phyloP scores from a whole-genome alignment of 2,113 vertebrate species.

The Amazona guildingii region DNA sequence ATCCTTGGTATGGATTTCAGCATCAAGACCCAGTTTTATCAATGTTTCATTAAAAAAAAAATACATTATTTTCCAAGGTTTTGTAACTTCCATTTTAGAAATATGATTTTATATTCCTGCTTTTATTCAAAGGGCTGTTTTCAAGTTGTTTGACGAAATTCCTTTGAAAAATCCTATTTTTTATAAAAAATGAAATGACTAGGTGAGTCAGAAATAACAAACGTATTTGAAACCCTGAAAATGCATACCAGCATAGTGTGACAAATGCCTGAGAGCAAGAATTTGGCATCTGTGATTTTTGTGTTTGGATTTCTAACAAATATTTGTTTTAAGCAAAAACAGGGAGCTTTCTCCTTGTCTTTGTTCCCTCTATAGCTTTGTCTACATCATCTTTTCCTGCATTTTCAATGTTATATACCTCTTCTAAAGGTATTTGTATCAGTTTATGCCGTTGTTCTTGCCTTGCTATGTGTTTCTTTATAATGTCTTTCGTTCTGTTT shows the following conservation, averaged over 20 bases:
- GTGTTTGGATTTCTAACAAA: neutral
- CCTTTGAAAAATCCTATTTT: neutral
- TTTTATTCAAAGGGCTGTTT: neutral
- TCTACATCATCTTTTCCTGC: neutral
- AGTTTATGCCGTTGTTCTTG: neutral
- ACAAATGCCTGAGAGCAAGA: neutral
- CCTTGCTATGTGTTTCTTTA: neutral
- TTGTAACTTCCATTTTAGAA: neutral
- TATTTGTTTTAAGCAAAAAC: neutral
- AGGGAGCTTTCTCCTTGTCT: neutral
- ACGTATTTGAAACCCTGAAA: neutral
- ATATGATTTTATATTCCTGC: neutral
- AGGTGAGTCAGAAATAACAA: neutral
- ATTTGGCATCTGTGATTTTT: neutral
- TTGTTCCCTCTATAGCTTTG: neutral
- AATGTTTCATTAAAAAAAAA: neutral
- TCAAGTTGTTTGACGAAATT: neutral
- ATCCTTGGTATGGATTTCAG: neutral
- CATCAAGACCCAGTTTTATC: neutral
- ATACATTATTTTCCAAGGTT: neutral
- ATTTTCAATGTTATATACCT: neutral
- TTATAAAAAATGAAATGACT: neutral
- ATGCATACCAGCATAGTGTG: neutral
- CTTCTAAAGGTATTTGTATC: neutral
- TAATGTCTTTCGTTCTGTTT: neutral